These are phyloP conservation scores for Anguilla obscura DNA, from an alignment of 2,797 vertebrate genomes.

Conservation along the genomic window DNA sequence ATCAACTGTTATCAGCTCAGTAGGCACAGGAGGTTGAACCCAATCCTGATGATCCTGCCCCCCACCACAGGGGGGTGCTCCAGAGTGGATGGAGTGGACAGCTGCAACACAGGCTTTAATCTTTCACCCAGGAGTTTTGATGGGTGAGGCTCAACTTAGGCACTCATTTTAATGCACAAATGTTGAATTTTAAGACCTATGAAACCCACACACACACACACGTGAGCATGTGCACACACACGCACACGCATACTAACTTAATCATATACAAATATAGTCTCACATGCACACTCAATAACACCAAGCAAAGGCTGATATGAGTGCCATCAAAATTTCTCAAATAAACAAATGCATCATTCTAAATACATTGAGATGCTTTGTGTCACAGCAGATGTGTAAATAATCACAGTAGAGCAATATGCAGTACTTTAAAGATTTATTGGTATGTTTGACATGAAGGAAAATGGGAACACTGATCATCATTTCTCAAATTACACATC, in stretches of 20 bases:
- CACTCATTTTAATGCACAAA: background rate
- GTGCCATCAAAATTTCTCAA: background rate
- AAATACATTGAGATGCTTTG: conserved; percentile 4
- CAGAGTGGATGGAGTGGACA: background rate
- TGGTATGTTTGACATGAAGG: background rate
- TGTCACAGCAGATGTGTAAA: background rate
- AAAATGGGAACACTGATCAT: background rate
- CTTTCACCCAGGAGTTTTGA: background rate
- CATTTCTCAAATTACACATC: background rate
- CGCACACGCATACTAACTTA: background rate
- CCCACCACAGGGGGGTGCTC: conserved; percentile 44
- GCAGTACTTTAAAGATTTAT: conserved; percentile 19
- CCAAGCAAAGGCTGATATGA: background rate
- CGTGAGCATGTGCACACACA: background rate
- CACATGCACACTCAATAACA: background rate
- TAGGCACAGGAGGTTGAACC: conserved; percentile 86
- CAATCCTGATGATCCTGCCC: conserved; percentile 54
- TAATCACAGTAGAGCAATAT: background rate
- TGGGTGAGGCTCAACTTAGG: background rate
- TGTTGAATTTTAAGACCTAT: background rate
- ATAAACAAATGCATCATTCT: background rate
- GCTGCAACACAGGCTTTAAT: background rate
- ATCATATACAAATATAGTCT: background rate
- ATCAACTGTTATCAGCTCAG: conserved; percentile 86
- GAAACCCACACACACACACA: background rate